These are phyloP conservation scores for Melieria crassipennis DNA, from an alignment of 2,888 invertebrate species.

Conservation along the genomic window DNA sequence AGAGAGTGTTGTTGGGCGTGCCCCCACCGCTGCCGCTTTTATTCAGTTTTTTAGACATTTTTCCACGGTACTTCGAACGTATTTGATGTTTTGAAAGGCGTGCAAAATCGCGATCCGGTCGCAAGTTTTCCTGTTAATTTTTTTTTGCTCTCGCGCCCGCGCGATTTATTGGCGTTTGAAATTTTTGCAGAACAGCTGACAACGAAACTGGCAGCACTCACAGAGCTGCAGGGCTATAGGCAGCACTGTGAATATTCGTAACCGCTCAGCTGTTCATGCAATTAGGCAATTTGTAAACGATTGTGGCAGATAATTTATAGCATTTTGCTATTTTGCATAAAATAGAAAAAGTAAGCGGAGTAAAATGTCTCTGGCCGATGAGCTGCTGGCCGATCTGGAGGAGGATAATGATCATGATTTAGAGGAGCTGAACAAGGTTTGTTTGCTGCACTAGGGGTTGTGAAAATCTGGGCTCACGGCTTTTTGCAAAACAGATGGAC, in stretches of 20 bases:
- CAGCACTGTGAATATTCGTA: neutral
- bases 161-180: constrained; percentile 19
- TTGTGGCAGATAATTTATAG: neutral
- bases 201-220: neutral
- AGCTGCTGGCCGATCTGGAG: constrained; percentile 96
- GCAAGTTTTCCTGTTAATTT: constrained; percentile 1
- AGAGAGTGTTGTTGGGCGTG: constrained; percentile 70
- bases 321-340: neutral
- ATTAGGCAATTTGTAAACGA: constrained; percentile 7
- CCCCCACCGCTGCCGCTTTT: constrained; percentile 49
- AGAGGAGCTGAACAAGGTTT: constrained; percentile 68
- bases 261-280: constrained; percentile 7
- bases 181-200: neutral
- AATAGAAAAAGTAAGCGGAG: neutral
- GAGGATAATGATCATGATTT: constrained; percentile 83
- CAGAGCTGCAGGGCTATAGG: neutral
- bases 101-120: neutral
- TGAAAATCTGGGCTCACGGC: constrained; percentile 22
- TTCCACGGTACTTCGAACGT: neutral
- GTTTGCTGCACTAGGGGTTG: no score
- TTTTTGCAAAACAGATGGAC: constrained; percentile 39
- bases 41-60: constrained; percentile 59
- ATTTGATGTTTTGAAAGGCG: no score
- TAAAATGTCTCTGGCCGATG: constrained; percentile 96
- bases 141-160: constrained; percentile 1